phyloP scores from a whole-genome alignment of 2,888 invertebrate genomes.

The Metopia argyrocephala region DNA sequence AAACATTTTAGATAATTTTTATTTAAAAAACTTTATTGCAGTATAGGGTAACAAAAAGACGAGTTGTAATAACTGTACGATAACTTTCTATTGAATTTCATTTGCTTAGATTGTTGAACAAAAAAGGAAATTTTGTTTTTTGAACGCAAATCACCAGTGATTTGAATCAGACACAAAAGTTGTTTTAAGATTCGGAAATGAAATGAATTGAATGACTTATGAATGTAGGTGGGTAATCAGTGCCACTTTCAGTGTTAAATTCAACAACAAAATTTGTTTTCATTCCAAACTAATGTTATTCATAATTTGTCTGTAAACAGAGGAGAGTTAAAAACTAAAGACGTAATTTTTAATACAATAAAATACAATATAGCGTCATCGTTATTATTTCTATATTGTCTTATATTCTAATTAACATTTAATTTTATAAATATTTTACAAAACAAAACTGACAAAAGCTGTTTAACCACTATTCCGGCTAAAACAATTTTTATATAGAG shows the following conservation, averaged over 20 bases:
- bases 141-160: not conserved
- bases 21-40: too few relatives aligned
- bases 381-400: constrained; percentile 51
- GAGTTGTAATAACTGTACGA: too few relatives aligned
- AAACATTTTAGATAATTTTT: too few relatives aligned
- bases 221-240: constrained; percentile 15
- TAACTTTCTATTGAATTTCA: too few relatives aligned
- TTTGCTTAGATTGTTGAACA: constrained; percentile 19
- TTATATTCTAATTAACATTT: constrained; percentile 10
- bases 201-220: constrained; percentile 30
- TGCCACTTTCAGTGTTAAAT: constrained; percentile 52
- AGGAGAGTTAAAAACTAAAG: not conserved
- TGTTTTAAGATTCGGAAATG: constrained; percentile 47
- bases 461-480: constrained; percentile 46
- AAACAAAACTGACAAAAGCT: constrained; percentile 30
- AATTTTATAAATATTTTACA: constrained; percentile 26
- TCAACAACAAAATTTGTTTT: constrained; percentile 25
- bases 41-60: too few relatives aligned
- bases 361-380: constrained; percentile 49
- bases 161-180: constrained; percentile 14
- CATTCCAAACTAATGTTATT: constrained; percentile 22
- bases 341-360: not conserved
- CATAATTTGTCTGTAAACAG: constrained; percentile 22
- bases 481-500: constrained; percentile 46
- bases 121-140: constrained; percentile 54